A percentile compares a stretch with the other conserved stretches of the same genome.
Conservation (phyloP, 2,113 vertebrate species). For the Copsychus sechellarum region DNA sequence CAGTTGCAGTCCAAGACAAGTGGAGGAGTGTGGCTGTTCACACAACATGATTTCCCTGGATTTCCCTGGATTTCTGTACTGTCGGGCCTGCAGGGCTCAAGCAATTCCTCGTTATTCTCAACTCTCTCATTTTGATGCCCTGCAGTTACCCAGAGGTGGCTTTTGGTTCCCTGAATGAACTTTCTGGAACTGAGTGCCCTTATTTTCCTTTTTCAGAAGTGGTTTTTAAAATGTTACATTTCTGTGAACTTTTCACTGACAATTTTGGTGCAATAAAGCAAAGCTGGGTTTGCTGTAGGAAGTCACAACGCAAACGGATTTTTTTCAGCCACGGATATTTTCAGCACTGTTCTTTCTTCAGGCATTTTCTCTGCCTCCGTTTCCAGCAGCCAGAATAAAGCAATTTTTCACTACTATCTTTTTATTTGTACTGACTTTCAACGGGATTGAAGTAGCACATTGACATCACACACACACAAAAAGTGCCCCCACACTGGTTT, state of each 20-base stretch:
- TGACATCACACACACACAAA: background rate
- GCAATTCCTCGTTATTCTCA: background rate
- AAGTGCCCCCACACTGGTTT: background rate
- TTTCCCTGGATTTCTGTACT: background rate
- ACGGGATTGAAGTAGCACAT: background rate
- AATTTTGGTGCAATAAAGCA: background rate
- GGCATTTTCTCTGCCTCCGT: background rate
- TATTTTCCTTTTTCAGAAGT: background rate
- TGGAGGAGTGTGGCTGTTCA: background rate
- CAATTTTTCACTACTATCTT: conserved; percentile 39
- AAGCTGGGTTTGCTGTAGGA: conserved; percentile 28
- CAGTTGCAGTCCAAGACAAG: background rate
- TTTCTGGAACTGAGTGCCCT: background rate
- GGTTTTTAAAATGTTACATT: background rate
- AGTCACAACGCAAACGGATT: background rate
- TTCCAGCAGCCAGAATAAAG: conserved; percentile 41
- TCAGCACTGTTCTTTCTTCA: conserved; percentile 34
- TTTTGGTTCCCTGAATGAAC: conserved; percentile 9
- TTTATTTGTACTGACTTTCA: conserved; percentile 28
- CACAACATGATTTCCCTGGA: background rate
- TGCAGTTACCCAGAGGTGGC: background rate
- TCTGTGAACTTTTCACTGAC: background rate
- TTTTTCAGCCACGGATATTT: conserved; percentile 44
- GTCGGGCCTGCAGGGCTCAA: background rate
- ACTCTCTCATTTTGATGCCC: background rate